Conservation (phyloP, 2,113 vertebrate species). For the Amazona guildingii region DNA sequence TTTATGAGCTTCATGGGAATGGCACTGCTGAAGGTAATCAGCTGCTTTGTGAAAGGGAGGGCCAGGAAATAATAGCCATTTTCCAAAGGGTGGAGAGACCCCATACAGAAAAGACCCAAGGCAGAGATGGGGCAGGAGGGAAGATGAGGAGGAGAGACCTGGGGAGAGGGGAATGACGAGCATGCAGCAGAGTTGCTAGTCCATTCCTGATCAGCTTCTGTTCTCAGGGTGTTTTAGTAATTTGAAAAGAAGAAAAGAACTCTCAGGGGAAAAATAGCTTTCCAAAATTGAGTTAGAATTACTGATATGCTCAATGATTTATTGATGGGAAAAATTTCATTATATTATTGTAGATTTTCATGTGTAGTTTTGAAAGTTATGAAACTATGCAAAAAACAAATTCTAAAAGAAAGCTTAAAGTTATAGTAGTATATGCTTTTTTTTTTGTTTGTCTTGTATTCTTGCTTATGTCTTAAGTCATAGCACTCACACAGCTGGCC, state of each 20-base stretch:
- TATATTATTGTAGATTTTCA: neutral
- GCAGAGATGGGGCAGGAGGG: neutral
- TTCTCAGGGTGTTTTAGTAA: neutral
- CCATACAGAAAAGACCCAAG: neutral
- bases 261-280: accelerated
- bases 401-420: neutral
- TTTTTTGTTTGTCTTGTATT: neutral
- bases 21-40: neutral
- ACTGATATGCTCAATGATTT: neutral
- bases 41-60: neutral
- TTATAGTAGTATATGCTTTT: neutral
- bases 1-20: neutral
- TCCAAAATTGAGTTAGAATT: neutral
- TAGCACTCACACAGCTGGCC: neutral
- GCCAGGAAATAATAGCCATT: neutral
- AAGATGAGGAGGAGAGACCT: neutral
- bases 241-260: neutral
- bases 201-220: neutral
- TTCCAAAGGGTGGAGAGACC: neutral
- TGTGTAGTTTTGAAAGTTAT: neutral
- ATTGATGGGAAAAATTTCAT: neutral
- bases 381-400: neutral
- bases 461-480: neutral
- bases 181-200: neutral
- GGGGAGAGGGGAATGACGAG: neutral